Conservation (phyloP, 2,113 vertebrate genomes). For the Heteronetta atricapilla region DNA sequence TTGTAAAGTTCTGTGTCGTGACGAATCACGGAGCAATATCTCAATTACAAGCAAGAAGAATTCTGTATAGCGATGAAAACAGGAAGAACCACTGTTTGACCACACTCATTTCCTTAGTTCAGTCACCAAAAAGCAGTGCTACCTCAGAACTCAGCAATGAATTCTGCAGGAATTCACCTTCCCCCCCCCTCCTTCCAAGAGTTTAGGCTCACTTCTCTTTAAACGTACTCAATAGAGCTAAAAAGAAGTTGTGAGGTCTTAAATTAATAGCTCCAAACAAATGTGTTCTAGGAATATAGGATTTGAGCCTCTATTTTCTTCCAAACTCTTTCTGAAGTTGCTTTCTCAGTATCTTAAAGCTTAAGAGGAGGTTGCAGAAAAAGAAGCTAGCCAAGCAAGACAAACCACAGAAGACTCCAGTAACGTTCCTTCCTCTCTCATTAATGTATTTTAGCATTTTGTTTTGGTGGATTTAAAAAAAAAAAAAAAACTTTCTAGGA, state of each 20-base stretch:
- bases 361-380: neutral
- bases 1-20: neutral
- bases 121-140: neutral
- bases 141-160: neutral
- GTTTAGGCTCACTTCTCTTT: neutral
- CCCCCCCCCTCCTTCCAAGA: no score
- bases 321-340: neutral
- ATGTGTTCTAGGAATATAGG: neutral
- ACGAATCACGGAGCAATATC: neutral
- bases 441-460: neutral
- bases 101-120: neutral
- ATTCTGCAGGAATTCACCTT: neutral
- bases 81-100: neutral
- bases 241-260: neutral
- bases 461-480: neutral
- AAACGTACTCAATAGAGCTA: neutral
- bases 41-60: neutral
- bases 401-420: neutral
- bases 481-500: neutral
- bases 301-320: neutral
- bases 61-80: neutral
- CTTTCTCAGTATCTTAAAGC: neutral
- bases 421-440: neutral
- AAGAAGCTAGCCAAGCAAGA: neutral
- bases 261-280: neutral